A percentile compares a stretch with the other conserved stretches of the same genome.
phyloP scores from a whole-genome alignment of 1,140 invertebrate genomes.

The Eumeta japonica region DNA sequence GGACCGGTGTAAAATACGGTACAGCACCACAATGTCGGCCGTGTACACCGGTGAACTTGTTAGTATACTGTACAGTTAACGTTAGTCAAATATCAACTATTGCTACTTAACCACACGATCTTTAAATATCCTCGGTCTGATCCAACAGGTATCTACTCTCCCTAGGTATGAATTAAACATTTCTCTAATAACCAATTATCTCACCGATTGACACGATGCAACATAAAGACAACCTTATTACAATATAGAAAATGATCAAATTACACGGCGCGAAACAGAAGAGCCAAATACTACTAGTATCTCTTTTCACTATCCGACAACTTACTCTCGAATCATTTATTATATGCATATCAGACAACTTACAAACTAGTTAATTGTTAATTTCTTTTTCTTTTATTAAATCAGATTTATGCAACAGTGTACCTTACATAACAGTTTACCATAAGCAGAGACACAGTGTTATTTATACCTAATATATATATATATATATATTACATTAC shows the following conservation, averaged over 20 bases:
- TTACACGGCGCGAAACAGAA: slow-evolving; percentile 8
- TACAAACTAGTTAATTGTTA: slow-evolving; percentile 33
- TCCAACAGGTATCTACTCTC: slow-evolving; percentile 17
- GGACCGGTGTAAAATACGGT: too few species aligned
- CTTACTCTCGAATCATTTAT: slow-evolving; percentile 15
- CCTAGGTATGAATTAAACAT: too few species aligned
- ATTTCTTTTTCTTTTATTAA: slow-evolving; percentile 15
- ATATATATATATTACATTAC: too few species aligned
- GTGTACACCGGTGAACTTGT: too few species aligned
- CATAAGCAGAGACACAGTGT: slow-evolving; percentile 30
- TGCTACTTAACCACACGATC: slow-evolving; percentile 29
- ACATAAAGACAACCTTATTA: too few species aligned
- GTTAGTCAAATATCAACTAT: slow-evolving; percentile 40
- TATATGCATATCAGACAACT: slow-evolving; percentile 23
- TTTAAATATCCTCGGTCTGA: slow-evolving; percentile 13
- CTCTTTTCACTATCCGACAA: slow-evolving; percentile 23
- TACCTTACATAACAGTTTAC: slow-evolving; percentile 35
- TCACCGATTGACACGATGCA: too few species aligned
- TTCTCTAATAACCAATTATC: too few species aligned
- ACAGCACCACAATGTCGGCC: too few species aligned
- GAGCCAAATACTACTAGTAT: slow-evolving; percentile 14
- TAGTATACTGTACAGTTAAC: slow-evolving; percentile 49
- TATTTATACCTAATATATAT: slow-evolving; percentile 24
- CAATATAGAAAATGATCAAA: slow-evolving; percentile 11
- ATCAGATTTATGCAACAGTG: slow-evolving; percentile 47